Percentiles rank a stretch among this genome's conserved stretches.
These are phyloP conservation scores for Tadarida brasiliensis DNA, from an alignment of 2,797 vertebrate species.

Conservation along the genomic window DNA sequence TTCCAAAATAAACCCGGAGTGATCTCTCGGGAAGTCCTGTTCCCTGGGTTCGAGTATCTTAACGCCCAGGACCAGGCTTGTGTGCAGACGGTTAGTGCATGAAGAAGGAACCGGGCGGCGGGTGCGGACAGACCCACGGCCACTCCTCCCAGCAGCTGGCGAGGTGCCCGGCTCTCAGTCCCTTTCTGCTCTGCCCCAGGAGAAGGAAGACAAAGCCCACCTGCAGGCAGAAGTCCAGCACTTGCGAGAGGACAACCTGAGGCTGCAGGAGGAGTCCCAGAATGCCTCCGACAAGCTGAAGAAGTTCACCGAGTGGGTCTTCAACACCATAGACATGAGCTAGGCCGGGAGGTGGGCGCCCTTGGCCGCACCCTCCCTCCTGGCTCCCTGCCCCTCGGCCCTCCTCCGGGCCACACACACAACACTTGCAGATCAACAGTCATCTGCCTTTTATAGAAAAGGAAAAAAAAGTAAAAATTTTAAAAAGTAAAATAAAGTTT, in stretches of 20 bases:
- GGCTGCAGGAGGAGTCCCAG: conserved; percentile 97
- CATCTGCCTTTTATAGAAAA: conserved; percentile 91
- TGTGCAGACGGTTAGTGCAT: not conserved
- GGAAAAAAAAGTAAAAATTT: conserved; percentile 88
- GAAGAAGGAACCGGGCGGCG: not conserved
- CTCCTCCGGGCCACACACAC: conserved; percentile 79
- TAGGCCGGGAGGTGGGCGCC: conserved; percentile 84
- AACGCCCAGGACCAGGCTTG: not conserved
- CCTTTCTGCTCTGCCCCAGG: conserved; percentile 86
- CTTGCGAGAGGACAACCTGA: conserved; percentile 96
- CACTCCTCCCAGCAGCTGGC: not conserved
- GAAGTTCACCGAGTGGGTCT: conserved; percentile 99
- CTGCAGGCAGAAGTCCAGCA: conserved; percentile 96
- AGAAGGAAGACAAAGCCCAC: conserved; percentile 95
- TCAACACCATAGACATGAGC: conserved; percentile 99
- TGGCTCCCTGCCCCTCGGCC: conserved; percentile 66
- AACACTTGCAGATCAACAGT: conserved; percentile 87
- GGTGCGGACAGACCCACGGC: rapidly evolving
- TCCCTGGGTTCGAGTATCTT: not conserved
- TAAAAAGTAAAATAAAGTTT: conserved; percentile 90
- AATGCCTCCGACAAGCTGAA: conserved; percentile 97
- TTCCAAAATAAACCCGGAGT: not conserved
- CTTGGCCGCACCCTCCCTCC: conserved; percentile 67
- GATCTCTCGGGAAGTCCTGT: not conserved
- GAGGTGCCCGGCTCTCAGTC: not conserved